phyloP scores from a whole-genome alignment of 2,113 vertebrate species.

The Dunckerocampus dactyliophorus region DNA sequence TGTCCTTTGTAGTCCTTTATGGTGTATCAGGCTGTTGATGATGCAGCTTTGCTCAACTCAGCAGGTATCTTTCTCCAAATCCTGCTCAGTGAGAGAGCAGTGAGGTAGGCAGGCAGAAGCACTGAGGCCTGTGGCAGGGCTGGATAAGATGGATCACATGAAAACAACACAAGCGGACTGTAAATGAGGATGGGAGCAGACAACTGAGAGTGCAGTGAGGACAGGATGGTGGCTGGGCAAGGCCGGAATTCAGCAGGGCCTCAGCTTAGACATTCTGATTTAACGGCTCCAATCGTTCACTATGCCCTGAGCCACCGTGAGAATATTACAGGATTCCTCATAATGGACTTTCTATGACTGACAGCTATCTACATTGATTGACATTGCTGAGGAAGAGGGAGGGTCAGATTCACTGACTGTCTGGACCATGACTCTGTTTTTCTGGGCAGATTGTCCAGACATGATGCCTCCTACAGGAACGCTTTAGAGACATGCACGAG shows the following conservation, averaged over 20 bases:
- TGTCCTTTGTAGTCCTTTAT: conserved; percentile 50
- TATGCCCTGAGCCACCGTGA: conserved; percentile 42
- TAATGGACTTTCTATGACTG: conserved; percentile 53
- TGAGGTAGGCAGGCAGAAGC: conserved; percentile 10
- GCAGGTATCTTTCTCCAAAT: conserved; percentile 37
- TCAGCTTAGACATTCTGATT: conserved; percentile 48
- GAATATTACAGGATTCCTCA: conserved; percentile 43
- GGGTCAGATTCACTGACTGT: conserved; percentile 63
- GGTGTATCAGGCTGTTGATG: conserved; percentile 48
- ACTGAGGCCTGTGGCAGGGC: conserved; percentile 32
- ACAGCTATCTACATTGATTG: conserved; percentile 68
- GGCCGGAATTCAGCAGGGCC: conserved; percentile 37
- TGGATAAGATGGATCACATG: conserved; percentile 48
- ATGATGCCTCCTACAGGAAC: conserved; percentile 25
- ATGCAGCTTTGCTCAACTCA: conserved; percentile 46
- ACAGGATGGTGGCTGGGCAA: conserved; percentile 10
- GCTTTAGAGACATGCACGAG: conserved; percentile 21
- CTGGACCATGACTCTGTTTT: conserved; percentile 32
- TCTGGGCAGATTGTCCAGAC: conserved; percentile 28
- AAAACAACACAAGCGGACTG: conserved; percentile 46
- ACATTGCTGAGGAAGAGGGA: conserved; percentile 41
- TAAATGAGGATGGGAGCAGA: conserved; percentile 48
- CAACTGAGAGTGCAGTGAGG: conserved; percentile 11
- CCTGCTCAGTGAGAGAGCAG: conserved; percentile 29
- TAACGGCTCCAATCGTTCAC: conserved; percentile 48